Evolutionary conservation across 2,888 invertebrate genomes (phyloP), one percentile per base, ranked within the genome.

Genomic region (Rapana venosa): DNA sequence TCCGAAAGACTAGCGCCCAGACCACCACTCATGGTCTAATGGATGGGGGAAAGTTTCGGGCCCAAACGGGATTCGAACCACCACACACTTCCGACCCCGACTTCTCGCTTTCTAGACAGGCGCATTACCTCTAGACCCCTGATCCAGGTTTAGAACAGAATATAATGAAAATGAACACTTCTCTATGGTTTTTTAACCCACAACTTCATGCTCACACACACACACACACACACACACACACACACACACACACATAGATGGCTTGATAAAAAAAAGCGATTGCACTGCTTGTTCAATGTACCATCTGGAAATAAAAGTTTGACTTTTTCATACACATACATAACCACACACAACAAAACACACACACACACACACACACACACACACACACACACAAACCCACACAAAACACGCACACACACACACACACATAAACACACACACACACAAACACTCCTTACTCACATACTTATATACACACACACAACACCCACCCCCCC

Each of bases 171-270:
- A 47, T 47, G 47, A 47, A 47, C 2, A 47, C 2, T 47, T 47
- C 47, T 47, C 4, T 47, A 47, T 47, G 2, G 47, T 66, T 66
- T 66, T 66, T 66, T 22, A 66, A 66, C 13, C 17, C 66, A 66
- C 4, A 66, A 47, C 8, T 47, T 47, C 66, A 66, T 13, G 13
- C 66, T 22, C 66, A 66, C 66, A 66, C 4, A 66, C 66, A 66
- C 66, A 66, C 66, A 66, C 66, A 66, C 66, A 66, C 66, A 66
- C 66, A 66, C 66, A 66, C 81, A 47, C 22, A 83, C 81, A 83
- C 36, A 36, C 81, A 81, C 36, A 81, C 81, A 81, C 81, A 81
- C 81, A 81, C 81, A 81, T 36, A 81, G 20, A 81, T 8, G 20
- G 4, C 11, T 74, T 13, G 26, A 74, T 17, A 17, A 0, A 74